Conservation (phyloP, 2,888 invertebrate species). For the Yponomeuta cagnagella region DNA sequence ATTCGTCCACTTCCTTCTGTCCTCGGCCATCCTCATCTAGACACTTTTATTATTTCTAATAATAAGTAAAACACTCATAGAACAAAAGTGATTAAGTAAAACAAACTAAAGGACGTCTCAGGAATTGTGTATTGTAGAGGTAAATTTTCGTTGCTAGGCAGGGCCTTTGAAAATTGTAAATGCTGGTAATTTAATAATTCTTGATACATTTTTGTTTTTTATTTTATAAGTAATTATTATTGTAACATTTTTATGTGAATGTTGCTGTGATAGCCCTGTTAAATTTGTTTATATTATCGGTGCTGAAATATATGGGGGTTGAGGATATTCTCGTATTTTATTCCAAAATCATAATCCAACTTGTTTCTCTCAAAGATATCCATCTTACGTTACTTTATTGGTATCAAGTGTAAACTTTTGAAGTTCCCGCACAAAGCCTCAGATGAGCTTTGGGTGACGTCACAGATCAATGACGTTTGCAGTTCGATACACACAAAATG, state of each 20-base stretch:
- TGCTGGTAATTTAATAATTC: background rate
- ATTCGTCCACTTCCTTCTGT: too few relatives aligned
- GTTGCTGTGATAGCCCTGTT: conserved; percentile 63
- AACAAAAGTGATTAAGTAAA: background rate
- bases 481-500: conserved; percentile 24
- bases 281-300: conserved; percentile 51
- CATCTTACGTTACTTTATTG: too few relatives aligned
- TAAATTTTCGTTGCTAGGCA: background rate
- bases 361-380: background rate
- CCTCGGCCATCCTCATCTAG: too few relatives aligned
- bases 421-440: conserved; percentile 38
- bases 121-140: too few relatives aligned
- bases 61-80: too few relatives aligned
- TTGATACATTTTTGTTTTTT: background rate
- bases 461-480: conserved; percentile 30
- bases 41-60: too few relatives aligned
- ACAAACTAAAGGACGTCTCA: too few relatives aligned
- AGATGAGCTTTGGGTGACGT: conserved; percentile 44
- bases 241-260: conserved; percentile 22
- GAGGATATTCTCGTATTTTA: conserved; percentile 38
- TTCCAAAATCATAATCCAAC: conserved; percentile 17
- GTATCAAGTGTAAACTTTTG: conserved; percentile 24
- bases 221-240: background rate
- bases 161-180: background rate
- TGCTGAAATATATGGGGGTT: conserved; percentile 62